A percentile compares a stretch with the other conserved stretches of the same genome.
Conservation (phyloP, 2,113 vertebrate species). For the Platysternon megacephalum region DNA sequence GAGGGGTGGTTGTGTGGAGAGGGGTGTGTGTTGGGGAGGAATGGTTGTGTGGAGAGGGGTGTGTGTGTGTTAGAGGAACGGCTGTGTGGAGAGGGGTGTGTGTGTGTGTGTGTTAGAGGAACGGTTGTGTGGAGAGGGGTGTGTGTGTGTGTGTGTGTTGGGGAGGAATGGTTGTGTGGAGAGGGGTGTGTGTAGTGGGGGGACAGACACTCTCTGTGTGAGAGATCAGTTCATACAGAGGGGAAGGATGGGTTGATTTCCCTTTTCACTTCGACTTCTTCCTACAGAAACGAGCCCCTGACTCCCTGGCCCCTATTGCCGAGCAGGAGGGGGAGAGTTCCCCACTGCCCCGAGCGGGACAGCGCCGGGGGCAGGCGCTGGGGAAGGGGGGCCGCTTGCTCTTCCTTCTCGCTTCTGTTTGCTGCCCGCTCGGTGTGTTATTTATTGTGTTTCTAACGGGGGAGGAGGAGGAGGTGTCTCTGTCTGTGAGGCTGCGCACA, state of each 20-base stretch:
- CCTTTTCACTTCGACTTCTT: neutral
- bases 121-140: neutral
- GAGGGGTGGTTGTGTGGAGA: neutral
- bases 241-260: neutral
- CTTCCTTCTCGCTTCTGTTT: too few species aligned
- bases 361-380: neutral
- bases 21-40: too few species aligned
- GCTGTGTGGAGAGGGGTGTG: neutral
- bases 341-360: neutral
- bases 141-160: too few species aligned
- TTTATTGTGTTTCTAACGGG: slow-evolving; percentile 69
- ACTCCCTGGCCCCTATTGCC: neutral
- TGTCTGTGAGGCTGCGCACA: slow-evolving; percentile 56
- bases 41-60: neutral
- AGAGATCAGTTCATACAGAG: neutral
- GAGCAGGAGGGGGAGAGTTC: neutral
- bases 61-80: neutral
- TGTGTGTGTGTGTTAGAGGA: too few species aligned
- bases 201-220: too few species aligned
- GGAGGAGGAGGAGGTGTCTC: neutral
- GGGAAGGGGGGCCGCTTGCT: neutral
- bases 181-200: too few species aligned
- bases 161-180: neutral
- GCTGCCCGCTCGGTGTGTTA: neutral
- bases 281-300: neutral